A percentile compares a stretch with the other conserved stretches of the same genome.
Evolutionary conservation across 2,797 vertebrate species (phyloP).

Genomic region (Astyanax mexicanus): DNA sequence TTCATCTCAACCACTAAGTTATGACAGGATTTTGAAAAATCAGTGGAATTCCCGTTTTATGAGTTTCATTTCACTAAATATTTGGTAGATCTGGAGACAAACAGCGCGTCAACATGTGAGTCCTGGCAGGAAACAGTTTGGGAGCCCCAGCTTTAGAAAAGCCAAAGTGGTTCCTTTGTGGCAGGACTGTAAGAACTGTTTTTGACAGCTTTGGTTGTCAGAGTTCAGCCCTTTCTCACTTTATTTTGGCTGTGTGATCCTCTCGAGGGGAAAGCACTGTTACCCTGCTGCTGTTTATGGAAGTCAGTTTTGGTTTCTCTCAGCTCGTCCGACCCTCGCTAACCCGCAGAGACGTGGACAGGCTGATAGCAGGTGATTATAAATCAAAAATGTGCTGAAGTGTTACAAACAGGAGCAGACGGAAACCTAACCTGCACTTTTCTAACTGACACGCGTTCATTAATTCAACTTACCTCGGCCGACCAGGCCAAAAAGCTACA

Average conservation of each 20-base stretch:
- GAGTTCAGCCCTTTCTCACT: not conserved
- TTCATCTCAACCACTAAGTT: no score
- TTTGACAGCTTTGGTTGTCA: no score
- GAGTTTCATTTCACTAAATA: no score
- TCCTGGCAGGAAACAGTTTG: no score
- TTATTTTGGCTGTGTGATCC: constrained; percentile 10
- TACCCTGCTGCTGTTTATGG: not conserved
- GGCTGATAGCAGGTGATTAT: not conserved
- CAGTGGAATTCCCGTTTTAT: no score
- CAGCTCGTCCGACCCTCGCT: not conserved
- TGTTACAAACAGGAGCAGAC: not conserved
- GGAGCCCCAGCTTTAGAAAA: no score
- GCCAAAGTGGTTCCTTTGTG: no score
- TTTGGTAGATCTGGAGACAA: no score
- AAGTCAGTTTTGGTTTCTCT: not conserved
- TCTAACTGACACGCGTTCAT: not conserved
- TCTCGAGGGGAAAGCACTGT: not conserved
- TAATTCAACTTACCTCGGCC: not conserved
- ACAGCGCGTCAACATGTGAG: no score
- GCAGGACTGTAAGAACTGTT: no score
- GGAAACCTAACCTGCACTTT: not conserved
- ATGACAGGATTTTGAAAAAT: no score
- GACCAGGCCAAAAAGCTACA: not conserved
- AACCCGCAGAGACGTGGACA: not conserved
- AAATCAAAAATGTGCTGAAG: not conserved